Evolutionary conservation across 2,888 invertebrate genomes (phyloP).

Genomic region (Temnothorax unifasciatus): DNA sequence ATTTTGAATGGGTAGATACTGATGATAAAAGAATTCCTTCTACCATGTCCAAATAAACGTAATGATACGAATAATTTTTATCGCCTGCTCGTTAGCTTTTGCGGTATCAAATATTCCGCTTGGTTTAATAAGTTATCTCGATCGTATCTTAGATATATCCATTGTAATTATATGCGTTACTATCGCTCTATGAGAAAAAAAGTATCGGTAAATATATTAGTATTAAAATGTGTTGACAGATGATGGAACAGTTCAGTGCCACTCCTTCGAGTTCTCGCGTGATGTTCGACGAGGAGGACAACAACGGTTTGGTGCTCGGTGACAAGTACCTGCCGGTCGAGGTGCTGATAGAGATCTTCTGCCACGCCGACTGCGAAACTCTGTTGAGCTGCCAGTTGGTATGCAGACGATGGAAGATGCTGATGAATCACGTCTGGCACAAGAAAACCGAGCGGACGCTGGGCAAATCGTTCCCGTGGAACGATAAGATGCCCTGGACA

Average conservation of each 20-base stretch:
- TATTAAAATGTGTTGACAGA: conserved; percentile 18
- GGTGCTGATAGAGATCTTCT: conserved; percentile 86
- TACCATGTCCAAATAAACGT: conserved; percentile 90
- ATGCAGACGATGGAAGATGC: conserved; percentile 87
- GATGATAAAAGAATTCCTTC: conserved; percentile 91
- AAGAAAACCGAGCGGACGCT: conserved; percentile 82
- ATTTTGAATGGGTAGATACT: conserved; percentile 79
- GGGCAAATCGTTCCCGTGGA: conserved; percentile 76
- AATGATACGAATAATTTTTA: conserved; percentile 92
- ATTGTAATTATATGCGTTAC: conserved; percentile 88
- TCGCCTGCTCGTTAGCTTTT: conserved; percentile 90
- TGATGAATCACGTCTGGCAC: conserved; percentile 86
- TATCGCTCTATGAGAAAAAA: conserved; percentile 88
- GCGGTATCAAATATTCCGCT: conserved; percentile 89
- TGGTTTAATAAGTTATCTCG: conserved; percentile 91
- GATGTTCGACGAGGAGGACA: conserved; percentile 66
- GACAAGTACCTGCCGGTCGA: conserved; percentile 87
- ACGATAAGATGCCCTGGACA: conserved; percentile 84
- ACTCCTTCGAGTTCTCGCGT: conserved; percentile 43
- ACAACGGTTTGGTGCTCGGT: conserved; percentile 85
- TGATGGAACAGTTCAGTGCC: conserved; percentile 63
- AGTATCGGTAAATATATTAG: conserved; percentile 21
- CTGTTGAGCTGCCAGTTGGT: conserved; percentile 86
- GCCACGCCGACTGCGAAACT: conserved; percentile 83
- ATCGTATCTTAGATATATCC: conserved; percentile 91